Base-by-base conservation (phyloP, 30 jellyfish, hydroid and myxozoan genomes). In the Hydractinia symbiolongicarpus region DNA sequence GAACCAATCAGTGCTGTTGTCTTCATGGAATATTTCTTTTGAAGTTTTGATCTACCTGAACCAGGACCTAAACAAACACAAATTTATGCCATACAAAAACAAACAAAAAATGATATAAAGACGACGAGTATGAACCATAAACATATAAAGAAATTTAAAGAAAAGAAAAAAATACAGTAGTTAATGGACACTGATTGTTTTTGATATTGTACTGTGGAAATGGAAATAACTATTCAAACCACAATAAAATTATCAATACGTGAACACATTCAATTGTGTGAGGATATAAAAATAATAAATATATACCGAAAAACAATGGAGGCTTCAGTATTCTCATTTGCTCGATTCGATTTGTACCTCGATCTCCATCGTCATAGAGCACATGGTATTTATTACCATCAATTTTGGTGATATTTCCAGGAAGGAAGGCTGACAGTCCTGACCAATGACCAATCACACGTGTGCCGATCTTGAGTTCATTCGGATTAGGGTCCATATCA, bases 361-460 rank as follows among this genome's bases (percentile, higher is more conserved):
- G 84, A 82, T 94, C 99, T 40, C 97, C 99, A 85, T 94, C 99
- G 54, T 94, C 99, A 77, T 87, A 94, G 8, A 85, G 79, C 66
- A 94, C 96, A 62, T 81, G 95, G 68, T 84, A 94, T 66, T 84
- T 88, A 56, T 81, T 81, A 56, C 96, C 96, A 50, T 94, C 99
- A 9, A 80, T 85, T 51, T 79, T 81, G 55, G 91, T 86, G 8
- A 94, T 87, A 14, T 49, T 82, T 13, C 99, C 99, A 17, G 97
- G 96, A 11, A 94, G 86, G 85, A 72, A 90, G 58, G 96, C 96
- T 30, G 96, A 58, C 5, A 94, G 75, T 4, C 99, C 99, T 52
- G 97, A 80, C 99, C 99, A 94, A 54, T 89, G 96, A 16, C 97
- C 99, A 10, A 94, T 88, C 20, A 94, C 99, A 58, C 93, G 85